phyloP scores from a whole-genome alignment of 2,888 invertebrate species.

The Matsumyia berberina region DNA sequence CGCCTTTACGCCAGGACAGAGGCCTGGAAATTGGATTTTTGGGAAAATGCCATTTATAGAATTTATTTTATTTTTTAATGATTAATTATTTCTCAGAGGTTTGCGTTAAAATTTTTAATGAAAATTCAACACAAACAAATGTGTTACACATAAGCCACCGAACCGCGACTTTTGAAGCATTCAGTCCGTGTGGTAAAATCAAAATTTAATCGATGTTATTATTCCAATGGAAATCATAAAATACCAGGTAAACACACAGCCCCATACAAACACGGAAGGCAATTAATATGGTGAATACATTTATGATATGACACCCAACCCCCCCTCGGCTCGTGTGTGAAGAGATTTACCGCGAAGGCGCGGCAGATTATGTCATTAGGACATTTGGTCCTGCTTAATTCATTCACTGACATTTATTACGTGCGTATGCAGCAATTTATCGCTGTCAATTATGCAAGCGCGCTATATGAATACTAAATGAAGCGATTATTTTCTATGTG shows the following conservation, averaged over 20 bases:
- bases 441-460: slow-evolving; percentile 67
- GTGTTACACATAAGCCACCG: slow-evolving; percentile 46
- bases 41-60: neutral
- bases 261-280: no score
- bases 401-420: slow-evolving; percentile 69
- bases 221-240: slow-evolving; percentile 33
- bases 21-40: no score
- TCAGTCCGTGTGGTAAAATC: slow-evolving; percentile 28
- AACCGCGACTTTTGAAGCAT: neutral
- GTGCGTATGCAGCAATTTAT: slow-evolving; percentile 69
- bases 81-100: slow-evolving; percentile 15
- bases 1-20: no score
- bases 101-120: no score
- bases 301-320: slow-evolving; percentile 14
- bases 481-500: slow-evolving; percentile 65
- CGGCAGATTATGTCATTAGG: slow-evolving; percentile 61
- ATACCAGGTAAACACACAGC: slow-evolving; percentile 15
- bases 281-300: slow-evolving; percentile 41
- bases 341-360: slow-evolving; percentile 47
- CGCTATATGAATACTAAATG: slow-evolving; percentile 70
- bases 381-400: slow-evolving; percentile 63
- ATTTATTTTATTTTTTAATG: slow-evolving; percentile 3
- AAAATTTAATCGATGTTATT: slow-evolving; percentile 42
- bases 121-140: neutral
- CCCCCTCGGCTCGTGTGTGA: neutral